Conservation (phyloP, 2,888 invertebrate species). For the Nycteola revayana region DNA sequence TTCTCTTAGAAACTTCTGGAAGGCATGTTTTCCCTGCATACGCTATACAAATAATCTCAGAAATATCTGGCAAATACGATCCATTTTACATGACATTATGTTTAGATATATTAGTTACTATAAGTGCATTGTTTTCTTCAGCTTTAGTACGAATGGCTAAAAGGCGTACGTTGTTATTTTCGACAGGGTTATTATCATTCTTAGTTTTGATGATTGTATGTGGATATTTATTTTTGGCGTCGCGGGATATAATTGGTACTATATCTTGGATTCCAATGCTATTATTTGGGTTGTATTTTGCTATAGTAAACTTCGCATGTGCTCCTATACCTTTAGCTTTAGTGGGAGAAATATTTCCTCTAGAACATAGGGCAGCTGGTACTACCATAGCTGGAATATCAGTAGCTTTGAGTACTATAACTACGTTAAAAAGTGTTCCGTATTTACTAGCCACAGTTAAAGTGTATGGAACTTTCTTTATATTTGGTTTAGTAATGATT, state of each 20-base stretch:
- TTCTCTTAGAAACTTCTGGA: conserved; percentile 37
- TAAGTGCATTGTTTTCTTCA: conserved; percentile 29
- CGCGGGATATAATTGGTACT: conserved; percentile 22
- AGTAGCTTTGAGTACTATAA: conserved; percentile 19
- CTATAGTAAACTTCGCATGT: conserved; percentile 37
- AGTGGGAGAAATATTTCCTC: conserved; percentile 40
- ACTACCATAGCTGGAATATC: conserved; percentile 29
- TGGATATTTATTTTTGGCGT: conserved; percentile 26
- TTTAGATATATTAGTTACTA: conserved; percentile 36
- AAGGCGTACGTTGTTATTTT: conserved; percentile 39
- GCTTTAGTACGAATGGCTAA: conserved; percentile 28
- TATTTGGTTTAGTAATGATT: conserved; percentile 30
- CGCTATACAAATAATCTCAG: conserved; percentile 38
- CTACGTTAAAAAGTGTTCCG: conserved; percentile 25
- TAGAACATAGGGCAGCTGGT: conserved; percentile 35
- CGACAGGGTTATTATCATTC: conserved; percentile 32
- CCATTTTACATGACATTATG: conserved; percentile 37
- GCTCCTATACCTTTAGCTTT: conserved; percentile 37
- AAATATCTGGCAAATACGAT: conserved; percentile 24
- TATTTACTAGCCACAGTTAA: conserved; percentile 29
- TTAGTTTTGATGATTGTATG: conserved; percentile 28
- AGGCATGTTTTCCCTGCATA: conserved; percentile 43
- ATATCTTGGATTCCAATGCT: conserved; percentile 28
- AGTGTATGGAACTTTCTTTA: conserved; percentile 41
- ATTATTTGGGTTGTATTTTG: conserved; percentile 34